Conservation (phyloP, 2,113 vertebrate species). For the Nannobrachium achirus region DNA sequence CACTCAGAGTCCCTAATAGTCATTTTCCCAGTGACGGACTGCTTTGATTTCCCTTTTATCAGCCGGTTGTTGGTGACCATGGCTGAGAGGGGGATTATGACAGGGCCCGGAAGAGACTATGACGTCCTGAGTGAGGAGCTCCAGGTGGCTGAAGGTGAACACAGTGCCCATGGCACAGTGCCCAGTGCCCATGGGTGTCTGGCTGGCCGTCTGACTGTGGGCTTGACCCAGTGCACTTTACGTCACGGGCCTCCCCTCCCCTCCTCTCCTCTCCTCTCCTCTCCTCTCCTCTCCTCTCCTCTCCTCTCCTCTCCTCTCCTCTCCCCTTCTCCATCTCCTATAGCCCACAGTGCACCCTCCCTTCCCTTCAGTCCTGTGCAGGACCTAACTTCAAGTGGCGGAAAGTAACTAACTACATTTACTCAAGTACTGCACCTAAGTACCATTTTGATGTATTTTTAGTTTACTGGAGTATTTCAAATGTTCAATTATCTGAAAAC, state of each 20-base stretch:
- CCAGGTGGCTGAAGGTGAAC: slow-evolving; percentile 87
- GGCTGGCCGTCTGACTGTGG: slow-evolving; percentile 37
- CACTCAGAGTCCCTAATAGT: slow-evolving; percentile 71
- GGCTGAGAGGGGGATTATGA: slow-evolving; percentile 86
- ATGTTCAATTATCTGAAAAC: too few species aligned
- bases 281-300: slow-evolving; percentile 70
- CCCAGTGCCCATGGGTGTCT: slow-evolving; percentile 74
- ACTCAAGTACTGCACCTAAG: too few species aligned
- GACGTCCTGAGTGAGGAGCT: slow-evolving; percentile 82
- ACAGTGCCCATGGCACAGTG: slow-evolving; percentile 77
- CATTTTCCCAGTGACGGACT: slow-evolving; percentile 83
- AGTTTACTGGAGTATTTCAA: too few species aligned
- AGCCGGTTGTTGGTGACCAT: slow-evolving; percentile 81
- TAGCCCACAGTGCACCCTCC: slow-evolving; percentile 71
- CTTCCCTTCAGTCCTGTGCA: slow-evolving; percentile 82
- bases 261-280: slow-evolving; percentile 58
- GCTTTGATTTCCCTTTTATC: slow-evolving; percentile 84
- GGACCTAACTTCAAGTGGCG: too few species aligned
- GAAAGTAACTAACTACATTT: too few species aligned
- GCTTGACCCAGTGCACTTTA: slow-evolving; percentile 38
- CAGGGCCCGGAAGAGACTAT: slow-evolving; percentile 74
- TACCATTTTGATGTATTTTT: too few species aligned
- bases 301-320: slow-evolving; percentile 8
- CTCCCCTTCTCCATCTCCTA: slow-evolving; percentile 77
- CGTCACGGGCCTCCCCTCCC: slow-evolving; percentile 18